A percentile compares a stretch with the other conserved stretches of the same genome.
phyloP scores from a whole-genome alignment of 2,113 vertebrate genomes.

The Hippocampus abdominalis region DNA sequence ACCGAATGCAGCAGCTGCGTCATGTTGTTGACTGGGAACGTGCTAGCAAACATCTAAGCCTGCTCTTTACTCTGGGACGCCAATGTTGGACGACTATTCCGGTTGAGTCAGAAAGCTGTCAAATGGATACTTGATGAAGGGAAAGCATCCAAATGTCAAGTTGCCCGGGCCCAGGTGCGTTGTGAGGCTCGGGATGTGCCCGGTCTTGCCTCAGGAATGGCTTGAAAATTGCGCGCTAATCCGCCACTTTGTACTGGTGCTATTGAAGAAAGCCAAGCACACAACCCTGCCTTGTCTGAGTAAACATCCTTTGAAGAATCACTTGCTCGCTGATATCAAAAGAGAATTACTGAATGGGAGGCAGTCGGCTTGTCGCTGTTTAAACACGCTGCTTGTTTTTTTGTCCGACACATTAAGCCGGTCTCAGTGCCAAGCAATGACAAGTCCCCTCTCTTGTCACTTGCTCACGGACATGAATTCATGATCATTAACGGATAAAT shows the following conservation, averaged over 20 bases:
- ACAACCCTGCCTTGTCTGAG: conserved; percentile 41
- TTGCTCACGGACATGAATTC: conserved; percentile 26
- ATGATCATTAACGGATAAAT: conserved; percentile 14
- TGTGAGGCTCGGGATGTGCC: conserved; percentile 57
- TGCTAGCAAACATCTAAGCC: conserved; percentile 34
- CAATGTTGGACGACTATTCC: conserved; percentile 18
- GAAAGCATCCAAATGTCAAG: conserved; percentile 48
- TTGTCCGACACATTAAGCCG: conserved; percentile 52
- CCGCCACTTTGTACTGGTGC: conserved; percentile 67
- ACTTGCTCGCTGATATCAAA: conserved; percentile 63
- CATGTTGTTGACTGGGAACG: conserved; percentile 53
- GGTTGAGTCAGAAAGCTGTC: conserved; percentile 22
- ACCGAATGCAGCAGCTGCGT: conserved; percentile 34
- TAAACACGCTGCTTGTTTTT: conserved; percentile 63
- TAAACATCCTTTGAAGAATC: conserved; percentile 69
- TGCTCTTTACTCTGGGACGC: conserved; percentile 6
- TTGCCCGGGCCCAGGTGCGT: conserved; percentile 60
- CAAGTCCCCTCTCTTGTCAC: conserved; percentile 30
- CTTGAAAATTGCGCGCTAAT: conserved; percentile 56
- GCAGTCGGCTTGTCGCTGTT: conserved; percentile 47
- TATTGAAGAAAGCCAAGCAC: conserved; percentile 40
- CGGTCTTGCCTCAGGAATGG: conserved; percentile 70
- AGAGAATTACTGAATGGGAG: conserved; percentile 42
- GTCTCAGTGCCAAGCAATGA: conserved; percentile 19
- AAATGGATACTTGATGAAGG: conserved; percentile 37